Conservation (phyloP, 2,113 vertebrate species). For the Leptocoma aspasia region DNA sequence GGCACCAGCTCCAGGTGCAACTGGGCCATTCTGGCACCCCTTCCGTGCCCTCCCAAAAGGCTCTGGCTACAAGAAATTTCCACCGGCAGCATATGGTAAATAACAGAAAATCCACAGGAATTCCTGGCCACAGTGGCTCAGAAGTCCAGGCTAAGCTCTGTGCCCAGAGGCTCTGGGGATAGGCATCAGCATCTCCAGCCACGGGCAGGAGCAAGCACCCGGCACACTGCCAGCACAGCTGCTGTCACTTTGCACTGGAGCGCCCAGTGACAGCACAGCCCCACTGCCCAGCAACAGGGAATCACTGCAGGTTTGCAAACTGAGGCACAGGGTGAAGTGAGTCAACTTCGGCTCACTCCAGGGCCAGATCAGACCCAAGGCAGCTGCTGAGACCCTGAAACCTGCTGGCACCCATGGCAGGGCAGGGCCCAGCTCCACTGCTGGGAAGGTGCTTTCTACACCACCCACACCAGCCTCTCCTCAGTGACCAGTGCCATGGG, state of each 20-base stretch:
- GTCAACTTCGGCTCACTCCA: not conserved
- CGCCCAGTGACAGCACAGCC: rapidly evolving
- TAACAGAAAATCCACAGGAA: not conserved
- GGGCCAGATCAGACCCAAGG: not conserved
- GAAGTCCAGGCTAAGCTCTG: not conserved
- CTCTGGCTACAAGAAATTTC: not conserved
- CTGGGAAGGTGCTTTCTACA: rapidly evolving
- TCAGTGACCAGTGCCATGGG: not conserved
- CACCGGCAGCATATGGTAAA: not conserved
- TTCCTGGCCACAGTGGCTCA: not conserved
- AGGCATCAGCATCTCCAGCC: not conserved
- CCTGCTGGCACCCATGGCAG: not conserved
- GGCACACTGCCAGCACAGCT: not conserved
- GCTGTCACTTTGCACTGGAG: not conserved
- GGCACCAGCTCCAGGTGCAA: not conserved
- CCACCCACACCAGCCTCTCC: rapidly evolving
- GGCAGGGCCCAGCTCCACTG: not conserved
- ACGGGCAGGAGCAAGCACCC: rapidly evolving
- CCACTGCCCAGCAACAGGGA: rapidly evolving
- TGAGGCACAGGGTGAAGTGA: not conserved
- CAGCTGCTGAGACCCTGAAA: not conserved
- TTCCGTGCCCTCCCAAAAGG: not conserved
- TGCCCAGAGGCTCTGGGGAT: not conserved
- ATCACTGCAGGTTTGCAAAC: not conserved
- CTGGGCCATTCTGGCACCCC: not conserved